Evolutionary conservation across 2,797 vertebrate species (phyloP), one percentile per base, ranked within the genome.

Genomic region (Strix occidentalis): DNA sequence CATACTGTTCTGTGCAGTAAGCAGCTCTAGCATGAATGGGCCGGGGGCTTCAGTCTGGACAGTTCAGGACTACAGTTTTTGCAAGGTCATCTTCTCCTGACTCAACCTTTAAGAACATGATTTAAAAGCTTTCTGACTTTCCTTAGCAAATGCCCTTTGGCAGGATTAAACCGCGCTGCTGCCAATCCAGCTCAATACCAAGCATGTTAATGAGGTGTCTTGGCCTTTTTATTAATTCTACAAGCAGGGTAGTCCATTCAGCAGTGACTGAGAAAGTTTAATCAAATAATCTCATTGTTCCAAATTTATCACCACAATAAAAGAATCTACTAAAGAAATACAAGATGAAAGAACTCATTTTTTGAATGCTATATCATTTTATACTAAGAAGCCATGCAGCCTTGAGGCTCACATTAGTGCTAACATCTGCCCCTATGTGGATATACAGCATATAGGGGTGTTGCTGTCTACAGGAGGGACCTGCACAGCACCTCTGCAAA

Each of bases 201-300:
- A 77, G 90, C 93, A 96, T 95, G 83, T 94, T 96, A 95, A 94
- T 95, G 58, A 95, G 88, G 46, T 71, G 77, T 54, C 81, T 84
- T 79, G 56, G 80, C 82, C 92, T 97, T 96, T 95, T 97, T 95
- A 85, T 95, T 96, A 96, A 94, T 95, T 97, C 85, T 91, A 89
- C 87, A 93, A 88, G 90, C 75, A 90, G 66, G 56, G 57, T 19
- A 90, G 84, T 95, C 87, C 86, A 96, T 95, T 97, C 92, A 97
- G 78, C 69, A 89, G 57, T 45, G 95, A 65, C 85, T 83, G 91
- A 85, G 68, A 78, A 91, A 74, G 80, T 79, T 95, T 96, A 94
- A 97, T 97, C 87, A 95, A 92, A 95, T 94, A 89, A 95, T 95
- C 86, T 87, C 57, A 87, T 93, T 97, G 82, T 88, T 93, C 76